phyloP scores from a whole-genome alignment of 1,140 invertebrate species.

The Brachionus paranguensis region DNA sequence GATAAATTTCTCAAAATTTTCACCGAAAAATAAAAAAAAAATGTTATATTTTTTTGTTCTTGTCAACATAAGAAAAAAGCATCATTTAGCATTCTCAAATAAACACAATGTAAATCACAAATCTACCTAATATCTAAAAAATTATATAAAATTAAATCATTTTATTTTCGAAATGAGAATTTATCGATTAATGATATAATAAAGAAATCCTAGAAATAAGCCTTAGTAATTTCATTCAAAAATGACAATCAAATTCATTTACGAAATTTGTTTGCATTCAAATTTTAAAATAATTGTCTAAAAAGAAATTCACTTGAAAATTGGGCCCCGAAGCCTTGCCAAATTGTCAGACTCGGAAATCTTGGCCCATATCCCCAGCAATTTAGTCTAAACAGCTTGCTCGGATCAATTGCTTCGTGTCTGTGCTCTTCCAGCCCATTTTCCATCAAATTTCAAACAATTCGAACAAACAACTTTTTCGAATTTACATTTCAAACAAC shows the following conservation, averaged over 20 bases:
- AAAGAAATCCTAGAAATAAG: background rate
- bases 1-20: background rate
- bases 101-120: background rate
- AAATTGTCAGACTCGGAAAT: background rate
- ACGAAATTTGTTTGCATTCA: background rate
- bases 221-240: background rate
- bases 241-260: background rate
- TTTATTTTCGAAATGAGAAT: background rate
- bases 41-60: background rate
- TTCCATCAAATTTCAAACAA: conserved; percentile 5
- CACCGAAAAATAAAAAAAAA: background rate
- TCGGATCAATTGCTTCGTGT: background rate
- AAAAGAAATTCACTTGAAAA: background rate
- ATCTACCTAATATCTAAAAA: background rate
- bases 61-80: background rate
- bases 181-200: conserved; percentile 9
- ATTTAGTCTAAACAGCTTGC: background rate
- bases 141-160: background rate
- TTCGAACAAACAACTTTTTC: background rate
- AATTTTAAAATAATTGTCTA: background rate
- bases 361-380: background rate
- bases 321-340: background rate
- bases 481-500: conserved; percentile 29
- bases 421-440: background rate
- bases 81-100: background rate